These are phyloP conservation scores for Cephus pygmeus DNA, from an alignment of 2,888 invertebrate genomes.

Conservation along the genomic window DNA sequence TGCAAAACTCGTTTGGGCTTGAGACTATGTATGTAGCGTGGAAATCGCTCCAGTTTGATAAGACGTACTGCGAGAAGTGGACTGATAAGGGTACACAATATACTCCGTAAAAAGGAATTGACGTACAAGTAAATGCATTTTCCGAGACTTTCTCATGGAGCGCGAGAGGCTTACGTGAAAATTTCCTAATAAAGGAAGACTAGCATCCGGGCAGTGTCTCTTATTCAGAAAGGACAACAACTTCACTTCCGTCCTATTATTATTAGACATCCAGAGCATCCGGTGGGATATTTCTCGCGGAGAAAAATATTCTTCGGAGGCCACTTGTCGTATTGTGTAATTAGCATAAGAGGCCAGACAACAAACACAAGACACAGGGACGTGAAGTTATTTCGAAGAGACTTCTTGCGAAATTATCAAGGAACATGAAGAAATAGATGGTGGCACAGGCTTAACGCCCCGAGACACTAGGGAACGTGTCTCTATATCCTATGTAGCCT, in stretches of 20 bases:
- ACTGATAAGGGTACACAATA: too few species aligned
- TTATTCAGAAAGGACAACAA: not conserved
- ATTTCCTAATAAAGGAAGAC: not conserved
- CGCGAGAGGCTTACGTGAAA: not conserved
- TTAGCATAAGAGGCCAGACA: not conserved
- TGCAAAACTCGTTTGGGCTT: not conserved
- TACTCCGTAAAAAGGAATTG: too few species aligned
- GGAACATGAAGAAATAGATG: not conserved
- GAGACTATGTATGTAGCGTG: not conserved
- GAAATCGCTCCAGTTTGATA: not conserved
- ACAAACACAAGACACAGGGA: not conserved
- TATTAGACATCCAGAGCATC: not conserved
- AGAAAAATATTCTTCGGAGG: not conserved
- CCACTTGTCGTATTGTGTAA: not conserved
- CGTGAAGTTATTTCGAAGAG: not conserved
- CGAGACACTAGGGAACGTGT: not conserved
- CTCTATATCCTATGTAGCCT: not conserved
- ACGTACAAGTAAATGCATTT: too few species aligned
- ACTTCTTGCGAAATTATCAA: not conserved
- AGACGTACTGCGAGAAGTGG: not conserved
- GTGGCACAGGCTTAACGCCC: not conserved
- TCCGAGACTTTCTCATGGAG: not conserved
- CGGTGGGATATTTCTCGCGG: not conserved
- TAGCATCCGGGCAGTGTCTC: not conserved
- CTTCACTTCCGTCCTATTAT: not conserved